Percentiles rank a stretch among this genome's conserved stretches.
phyloP scores from a whole-genome alignment of 2,113 vertebrate genomes.

The Cyprinodon brontotheroides region DNA sequence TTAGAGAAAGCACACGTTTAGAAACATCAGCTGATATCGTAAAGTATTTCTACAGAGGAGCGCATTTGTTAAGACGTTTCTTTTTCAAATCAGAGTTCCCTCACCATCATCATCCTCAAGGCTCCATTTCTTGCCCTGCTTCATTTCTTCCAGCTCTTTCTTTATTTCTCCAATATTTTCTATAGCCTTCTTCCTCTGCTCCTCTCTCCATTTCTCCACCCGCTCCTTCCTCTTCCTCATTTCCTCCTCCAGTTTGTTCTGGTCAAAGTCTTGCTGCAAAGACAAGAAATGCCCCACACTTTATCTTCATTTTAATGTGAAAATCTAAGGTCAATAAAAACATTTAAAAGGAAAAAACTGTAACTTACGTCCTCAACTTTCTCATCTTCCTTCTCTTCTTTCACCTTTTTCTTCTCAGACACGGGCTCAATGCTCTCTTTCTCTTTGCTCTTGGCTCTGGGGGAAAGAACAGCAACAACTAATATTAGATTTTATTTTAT shows the following conservation, averaged over 20 bases:
- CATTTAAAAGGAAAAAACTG: not conserved
- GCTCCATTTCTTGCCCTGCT: slow-evolving; percentile 98
- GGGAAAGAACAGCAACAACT: not conserved
- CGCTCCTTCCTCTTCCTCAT: slow-evolving; percentile 99
- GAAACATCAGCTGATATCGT: not conserved
- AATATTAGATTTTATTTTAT: not conserved
- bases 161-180: slow-evolving; percentile 97
- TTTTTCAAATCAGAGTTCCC: not conserved
- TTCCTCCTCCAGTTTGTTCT: slow-evolving; percentile 98
- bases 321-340: not conserved
- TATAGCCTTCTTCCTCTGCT: slow-evolving; percentile 96
- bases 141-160: slow-evolving; percentile 97
- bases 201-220: slow-evolving; percentile 98
- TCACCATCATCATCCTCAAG: slow-evolving; percentile 97
- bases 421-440: slow-evolving; percentile 85
- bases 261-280: slow-evolving; percentile 91
- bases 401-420: slow-evolving; percentile 94
- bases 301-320: not conserved
- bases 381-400: slow-evolving; percentile 97
- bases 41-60: not conserved
- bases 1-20: no score
- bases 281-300: not conserved
- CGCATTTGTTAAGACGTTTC: not conserved
- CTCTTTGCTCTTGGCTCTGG: slow-evolving; percentile 89
- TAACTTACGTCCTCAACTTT: slow-evolving; percentile 90